Evolutionary conservation across 1,140 invertebrate genomes (phyloP), one percentile per base, ranked within the genome.

Genomic region (Drosophila simulans): DNA sequence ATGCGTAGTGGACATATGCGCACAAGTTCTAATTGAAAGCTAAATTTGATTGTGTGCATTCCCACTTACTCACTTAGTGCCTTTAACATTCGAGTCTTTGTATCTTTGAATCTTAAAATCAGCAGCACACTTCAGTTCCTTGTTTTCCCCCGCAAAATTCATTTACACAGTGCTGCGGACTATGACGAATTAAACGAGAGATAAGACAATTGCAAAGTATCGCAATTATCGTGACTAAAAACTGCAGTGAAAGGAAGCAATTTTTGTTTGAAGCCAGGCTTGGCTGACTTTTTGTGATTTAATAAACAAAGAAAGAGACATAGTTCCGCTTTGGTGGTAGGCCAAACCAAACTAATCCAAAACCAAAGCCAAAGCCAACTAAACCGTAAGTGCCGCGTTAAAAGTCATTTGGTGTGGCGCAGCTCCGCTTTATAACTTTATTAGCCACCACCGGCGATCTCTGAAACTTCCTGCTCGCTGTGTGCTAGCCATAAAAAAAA

Each of bases 271-370:
- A 27, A 31, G 22, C 27, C 27, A 71, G 46, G 69, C 54, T 46
- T 69, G 54, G 51, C 54, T 59, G 65, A 37, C 37, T 51, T 51
- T 20, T 72, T 65, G 60, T 72, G 65, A 70, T 57, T 71, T 70
- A 35, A 55, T 54, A 55, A 62, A 48, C 27, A 34, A 17, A 62
- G 40, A 66, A 37, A 66, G 39, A 53, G 25, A 42, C 55, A 27
- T 10, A 63, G 71, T 76, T 76, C 37, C 72, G 72, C 72, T 68
- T 76, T 66, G 72, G 53, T 76, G 31, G 31, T 10, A 31, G 31
- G 31, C 27, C 7, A 7, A 1, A 27, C 5, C 27, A 27, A 27
- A 27, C 27, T 7, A 27, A 27, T 1, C 31, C 31, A 31, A 31
- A 31, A 31, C 7, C 27, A 7, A 31, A 31, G 7, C 25, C 27